Evolutionary conservation across 2,888 invertebrate species (phyloP).

Genomic region (Bibio marci): DNA sequence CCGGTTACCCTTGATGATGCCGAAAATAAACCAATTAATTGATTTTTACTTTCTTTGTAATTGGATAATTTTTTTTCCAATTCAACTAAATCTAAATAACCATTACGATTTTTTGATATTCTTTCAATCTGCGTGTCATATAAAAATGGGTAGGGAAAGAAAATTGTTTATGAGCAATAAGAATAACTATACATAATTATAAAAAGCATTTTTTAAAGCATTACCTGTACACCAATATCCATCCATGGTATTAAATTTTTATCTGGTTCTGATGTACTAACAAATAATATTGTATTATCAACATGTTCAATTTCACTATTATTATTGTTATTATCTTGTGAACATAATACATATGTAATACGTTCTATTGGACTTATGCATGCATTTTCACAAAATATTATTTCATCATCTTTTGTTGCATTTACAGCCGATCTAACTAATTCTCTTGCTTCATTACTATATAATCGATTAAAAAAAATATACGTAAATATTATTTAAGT

Average conservation of each 20-base stretch:
- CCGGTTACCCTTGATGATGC: conserved; percentile 83
- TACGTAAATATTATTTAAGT: too few species aligned
- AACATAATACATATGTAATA: conserved; percentile 9
- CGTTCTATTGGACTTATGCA: conserved; percentile 10
- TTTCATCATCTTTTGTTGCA: conserved; percentile 67
- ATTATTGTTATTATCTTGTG: neutral
- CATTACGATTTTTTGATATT: conserved; percentile 61
- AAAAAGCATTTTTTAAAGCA: too few species aligned
- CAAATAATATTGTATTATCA: conserved; percentile 10
- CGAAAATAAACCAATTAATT: conserved; percentile 69
- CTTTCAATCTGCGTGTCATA: conserved; percentile 72
- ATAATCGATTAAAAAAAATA: conserved; percentile 10
- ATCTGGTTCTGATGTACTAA: conserved; percentile 61
- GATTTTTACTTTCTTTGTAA: conserved; percentile 40
- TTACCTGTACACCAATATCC: conserved; percentile 59
- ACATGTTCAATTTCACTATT: neutral
- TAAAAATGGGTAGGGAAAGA: too few species aligned
- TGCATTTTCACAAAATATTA: conserved; percentile 41
- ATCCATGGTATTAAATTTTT: conserved; percentile 69
- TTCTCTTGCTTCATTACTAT: conserved; percentile 63
- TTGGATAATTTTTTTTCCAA: conserved; percentile 52
- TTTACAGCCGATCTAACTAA: conserved; percentile 64
- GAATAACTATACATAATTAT: too few species aligned
- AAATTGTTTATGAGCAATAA: too few species aligned
- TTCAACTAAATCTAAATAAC: conserved; percentile 60